Evolutionary conservation across 1,140 invertebrate species (phyloP), one percentile per base, ranked within the genome.

Genomic region (Listronotus oregonensis): DNA sequence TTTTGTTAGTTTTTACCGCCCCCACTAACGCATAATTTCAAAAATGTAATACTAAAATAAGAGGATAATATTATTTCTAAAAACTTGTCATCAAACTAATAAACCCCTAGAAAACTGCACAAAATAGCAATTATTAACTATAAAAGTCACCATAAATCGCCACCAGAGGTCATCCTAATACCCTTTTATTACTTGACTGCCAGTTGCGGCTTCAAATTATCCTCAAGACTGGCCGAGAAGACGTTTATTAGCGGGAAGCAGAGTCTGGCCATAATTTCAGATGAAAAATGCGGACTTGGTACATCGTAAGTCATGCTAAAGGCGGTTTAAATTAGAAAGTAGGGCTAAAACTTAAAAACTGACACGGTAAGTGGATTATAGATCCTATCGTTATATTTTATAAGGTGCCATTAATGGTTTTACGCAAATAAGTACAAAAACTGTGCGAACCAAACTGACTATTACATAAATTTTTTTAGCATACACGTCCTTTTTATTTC

Each of bases 111-210:
- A 49, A 59, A 49, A 27, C 18, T 21, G 18, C 44, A 49, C 32
- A 32, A 49, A 44, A 49, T 59, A 12, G 57, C 57, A 59, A 59
- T 59, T 59, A 59, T 59, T 61, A 61, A 61, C 58, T 40, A 61
- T 61, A 61, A 61, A 61, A 61, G 58, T 61, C 58, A 44, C 37
- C 14, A 61, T 61, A 51, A 51, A 50, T 61, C 58, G 58, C 37
- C 7, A 51, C 46, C 40, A 50, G 58, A 61, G 46, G 47, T 51
- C 46, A 10, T 18, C 32, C 39, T 61, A 61, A 61, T 61, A 32
- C 58, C 58, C 58, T 61, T 61, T 61, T 61, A 61, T 61, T 61
- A 61, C 58, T 61, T 31, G 58, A 61, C 58, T 61, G 58, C 58
- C 58, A 61, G 58, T 61, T 61, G 58, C 37, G 58, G 58, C 34